Percentiles rank a stretch among this genome's conserved stretches.
phyloP scores from a whole-genome alignment of 2,113 vertebrate species.

The Sarotherodon lohbergeri region DNA sequence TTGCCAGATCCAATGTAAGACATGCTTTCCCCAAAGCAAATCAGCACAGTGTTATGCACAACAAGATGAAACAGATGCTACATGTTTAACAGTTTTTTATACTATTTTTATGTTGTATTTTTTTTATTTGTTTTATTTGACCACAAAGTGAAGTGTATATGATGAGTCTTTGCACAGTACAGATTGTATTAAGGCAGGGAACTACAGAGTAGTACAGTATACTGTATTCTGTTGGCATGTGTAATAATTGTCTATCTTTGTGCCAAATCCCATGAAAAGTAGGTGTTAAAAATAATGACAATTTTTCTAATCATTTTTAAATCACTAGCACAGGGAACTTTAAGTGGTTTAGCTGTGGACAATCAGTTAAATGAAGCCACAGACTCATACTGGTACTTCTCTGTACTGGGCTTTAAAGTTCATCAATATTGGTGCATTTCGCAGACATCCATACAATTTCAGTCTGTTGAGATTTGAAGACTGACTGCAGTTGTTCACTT shows the following conservation, averaged over 20 bases:
- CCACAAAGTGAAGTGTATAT: not conserved
- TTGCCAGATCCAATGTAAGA: not conserved
- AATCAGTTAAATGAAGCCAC: constrained; percentile 52
- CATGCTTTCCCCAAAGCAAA: not conserved
- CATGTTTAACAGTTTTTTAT: not conserved
- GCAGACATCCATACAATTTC: not conserved
- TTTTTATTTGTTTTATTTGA: not conserved
- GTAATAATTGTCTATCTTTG: not conserved
- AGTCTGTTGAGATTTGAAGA: not conserved
- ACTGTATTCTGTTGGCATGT: not conserved
- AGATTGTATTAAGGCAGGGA: not conserved
- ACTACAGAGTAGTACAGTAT: not conserved
- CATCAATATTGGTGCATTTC: not conserved
- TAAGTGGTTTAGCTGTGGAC: constrained; percentile 43
- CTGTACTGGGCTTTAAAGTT: not conserved
- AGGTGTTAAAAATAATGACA: not conserved
- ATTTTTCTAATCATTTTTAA: not conserved
- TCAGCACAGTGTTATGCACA: not conserved
- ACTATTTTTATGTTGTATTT: not conserved
- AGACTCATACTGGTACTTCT: not conserved
- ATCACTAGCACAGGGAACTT: not conserved
- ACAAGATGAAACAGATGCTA: not conserved
- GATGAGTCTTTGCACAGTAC: not conserved
- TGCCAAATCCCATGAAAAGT: constrained; percentile 25
- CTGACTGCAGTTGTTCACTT: not conserved